Percentiles rank a stretch among this genome's conserved stretches.
These are phyloP conservation scores for Anthrax anthrax DNA, from an alignment of 2,888 invertebrate genomes.

Conservation along the genomic window DNA sequence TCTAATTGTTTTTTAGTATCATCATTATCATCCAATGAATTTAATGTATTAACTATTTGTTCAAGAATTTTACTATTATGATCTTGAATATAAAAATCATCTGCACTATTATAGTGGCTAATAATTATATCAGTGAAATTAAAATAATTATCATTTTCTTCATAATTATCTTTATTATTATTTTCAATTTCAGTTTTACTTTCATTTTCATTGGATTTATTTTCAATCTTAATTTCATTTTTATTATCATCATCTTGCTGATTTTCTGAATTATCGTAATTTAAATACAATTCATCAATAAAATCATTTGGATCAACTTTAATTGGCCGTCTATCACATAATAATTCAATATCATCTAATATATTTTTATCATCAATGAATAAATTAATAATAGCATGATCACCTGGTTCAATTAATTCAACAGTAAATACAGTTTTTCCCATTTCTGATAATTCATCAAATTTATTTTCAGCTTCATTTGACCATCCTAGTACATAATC, in stretches of 20 bases:
- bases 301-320: not conserved
- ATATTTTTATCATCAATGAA: conserved; percentile 46
- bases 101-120: conserved; percentile 55
- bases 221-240: too few species aligned
- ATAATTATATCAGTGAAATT: conserved; percentile 39
- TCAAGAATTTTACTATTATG: conserved; percentile 44
- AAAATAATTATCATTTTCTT: not conserved
- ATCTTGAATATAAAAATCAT: conserved; percentile 64
- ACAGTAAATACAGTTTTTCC: conserved; percentile 56
- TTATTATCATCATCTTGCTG: too few species aligned
- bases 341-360: conserved; percentile 41
- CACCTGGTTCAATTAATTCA: conserved; percentile 49
- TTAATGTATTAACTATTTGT: conserved; percentile 38
- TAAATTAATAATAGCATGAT: conserved; percentile 50
- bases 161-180: not conserved
- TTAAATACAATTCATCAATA: too few species aligned
- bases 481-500: conserved; percentile 47
- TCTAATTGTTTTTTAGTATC: not conserved
- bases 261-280: too few species aligned
- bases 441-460: conserved; percentile 50
- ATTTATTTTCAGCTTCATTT: conserved; percentile 46
- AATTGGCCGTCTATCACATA: conserved; percentile 34
- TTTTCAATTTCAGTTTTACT: not conserved
- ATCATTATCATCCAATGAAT: conserved; percentile 19
- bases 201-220: not conserved